phyloP scores from a whole-genome alignment of 2,113 vertebrate species.

The Promerops cafer region DNA sequence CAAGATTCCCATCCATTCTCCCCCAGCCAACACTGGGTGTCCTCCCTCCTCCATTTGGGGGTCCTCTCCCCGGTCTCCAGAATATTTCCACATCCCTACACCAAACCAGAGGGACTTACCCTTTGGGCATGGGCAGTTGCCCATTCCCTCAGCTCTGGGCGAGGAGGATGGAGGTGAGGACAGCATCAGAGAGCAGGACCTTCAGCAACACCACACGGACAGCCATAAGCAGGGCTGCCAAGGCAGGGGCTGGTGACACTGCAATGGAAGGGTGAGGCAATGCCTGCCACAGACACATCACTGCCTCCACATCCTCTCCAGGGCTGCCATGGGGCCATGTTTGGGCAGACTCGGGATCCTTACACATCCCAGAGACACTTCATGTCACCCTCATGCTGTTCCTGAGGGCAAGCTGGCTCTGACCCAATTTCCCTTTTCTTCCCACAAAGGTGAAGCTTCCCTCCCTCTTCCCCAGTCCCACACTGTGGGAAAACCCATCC shows the following conservation, averaged over 20 bases:
- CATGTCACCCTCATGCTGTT: rapidly evolving
- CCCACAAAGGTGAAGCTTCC: not conserved
- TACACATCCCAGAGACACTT: rapidly evolving
- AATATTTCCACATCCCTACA: rapidly evolving
- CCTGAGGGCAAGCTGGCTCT: not conserved
- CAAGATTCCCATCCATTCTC: not conserved
- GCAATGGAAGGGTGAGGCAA: not conserved
- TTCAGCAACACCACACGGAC: conserved; percentile 67
- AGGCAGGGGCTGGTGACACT: rapidly evolving
- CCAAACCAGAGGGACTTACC: not conserved
- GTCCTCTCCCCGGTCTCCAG: not conserved
- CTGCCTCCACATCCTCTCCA: rapidly evolving
- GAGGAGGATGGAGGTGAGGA: conserved; percentile 60
- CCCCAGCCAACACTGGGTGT: rapidly evolving
- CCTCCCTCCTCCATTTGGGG: not conserved
- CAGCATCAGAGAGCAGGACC: conserved; percentile 38
- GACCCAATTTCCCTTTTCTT: not conserved
- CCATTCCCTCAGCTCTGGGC: not conserved
- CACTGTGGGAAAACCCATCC: not conserved
- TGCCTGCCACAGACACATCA: rapidly evolving
- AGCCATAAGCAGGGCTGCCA: not conserved
- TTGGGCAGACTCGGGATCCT: not conserved
- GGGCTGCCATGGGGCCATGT: rapidly evolving
- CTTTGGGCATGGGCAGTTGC: rapidly evolving
- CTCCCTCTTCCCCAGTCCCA: too few species aligned